phyloP scores from a whole-genome alignment of 2,797 vertebrate species.

The Syndactyla subalaris region DNA sequence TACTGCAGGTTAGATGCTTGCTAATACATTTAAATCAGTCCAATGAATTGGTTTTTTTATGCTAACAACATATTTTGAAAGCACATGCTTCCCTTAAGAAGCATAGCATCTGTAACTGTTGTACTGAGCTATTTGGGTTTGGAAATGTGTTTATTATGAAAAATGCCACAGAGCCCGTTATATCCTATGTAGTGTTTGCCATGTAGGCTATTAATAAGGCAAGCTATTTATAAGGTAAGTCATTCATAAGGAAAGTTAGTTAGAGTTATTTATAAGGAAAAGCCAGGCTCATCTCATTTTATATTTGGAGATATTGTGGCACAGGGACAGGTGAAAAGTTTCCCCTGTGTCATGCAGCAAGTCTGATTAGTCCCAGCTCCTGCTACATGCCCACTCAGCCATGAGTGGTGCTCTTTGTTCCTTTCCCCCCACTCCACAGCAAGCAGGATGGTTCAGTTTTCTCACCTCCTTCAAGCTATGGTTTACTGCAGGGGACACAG shows the following conservation, averaged over 20 bases:
- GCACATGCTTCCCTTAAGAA: constrained; percentile 52
- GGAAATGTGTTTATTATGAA: constrained; percentile 49
- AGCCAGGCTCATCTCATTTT: background rate
- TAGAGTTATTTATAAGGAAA: constrained; percentile 18
- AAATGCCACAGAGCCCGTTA: constrained; percentile 28
- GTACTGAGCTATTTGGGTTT: constrained; percentile 50
- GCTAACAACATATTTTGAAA: constrained; percentile 45
- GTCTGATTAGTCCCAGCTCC: background rate
- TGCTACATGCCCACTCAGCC: background rate
- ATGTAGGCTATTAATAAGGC: constrained; percentile 38
- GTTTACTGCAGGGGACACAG: background rate
- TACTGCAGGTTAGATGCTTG: constrained; percentile 24
- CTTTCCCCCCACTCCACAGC: background rate
- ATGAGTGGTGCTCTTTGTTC: background rate
- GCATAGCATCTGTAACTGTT: constrained; percentile 55
- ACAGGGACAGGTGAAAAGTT: background rate
- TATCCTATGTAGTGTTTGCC: constrained; percentile 15
- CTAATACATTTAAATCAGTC: constrained; percentile 46
- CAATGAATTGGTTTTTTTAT: constrained; percentile 3
- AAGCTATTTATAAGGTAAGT: constrained; percentile 45
- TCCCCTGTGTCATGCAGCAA: background rate
- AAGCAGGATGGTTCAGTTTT: background rate
- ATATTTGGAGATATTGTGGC: background rate
- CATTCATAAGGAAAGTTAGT: constrained; percentile 39
- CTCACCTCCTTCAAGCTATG: background rate